A percentile compares a stretch with the other conserved stretches of the same genome.
Conservation (phyloP, 1,140 invertebrate genomes). For the Penaeus indicus region DNA sequence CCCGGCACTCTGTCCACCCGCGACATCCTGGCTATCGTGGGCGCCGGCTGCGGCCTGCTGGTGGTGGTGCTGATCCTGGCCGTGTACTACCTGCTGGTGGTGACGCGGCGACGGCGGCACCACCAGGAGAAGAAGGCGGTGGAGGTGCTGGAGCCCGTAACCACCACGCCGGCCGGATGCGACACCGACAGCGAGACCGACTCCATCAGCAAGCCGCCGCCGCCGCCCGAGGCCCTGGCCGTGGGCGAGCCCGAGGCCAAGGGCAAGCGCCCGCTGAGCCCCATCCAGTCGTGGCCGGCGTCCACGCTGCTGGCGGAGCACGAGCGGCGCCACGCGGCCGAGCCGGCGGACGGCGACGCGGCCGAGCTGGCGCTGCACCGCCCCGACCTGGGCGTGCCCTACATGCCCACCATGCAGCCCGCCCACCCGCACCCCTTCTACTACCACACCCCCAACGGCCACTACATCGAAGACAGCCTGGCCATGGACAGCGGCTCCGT, state of each 20-base stretch:
- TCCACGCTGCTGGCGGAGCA: conserved; percentile 76
- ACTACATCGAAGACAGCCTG: conserved; percentile 66
- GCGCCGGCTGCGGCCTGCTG: conserved; percentile 61
- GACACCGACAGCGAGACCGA: conserved; percentile 65
- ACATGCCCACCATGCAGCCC: conserved; percentile 52
- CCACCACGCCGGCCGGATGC: conserved; percentile 46
- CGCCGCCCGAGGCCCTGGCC: conserved; percentile 50
- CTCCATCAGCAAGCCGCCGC: conserved; percentile 65
- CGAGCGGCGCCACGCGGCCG: conserved; percentile 69
- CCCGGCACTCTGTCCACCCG: conserved; percentile 52
- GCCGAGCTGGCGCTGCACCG: conserved; percentile 47
- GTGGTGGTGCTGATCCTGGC: conserved; percentile 60
- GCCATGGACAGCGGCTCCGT: conserved; percentile 65
- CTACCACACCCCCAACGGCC: conserved; percentile 66
- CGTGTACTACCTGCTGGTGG: conserved; percentile 64
- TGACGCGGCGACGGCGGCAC: conserved; percentile 54
- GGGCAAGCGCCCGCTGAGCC: conserved; percentile 72
- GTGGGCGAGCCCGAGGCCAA: conserved; percentile 54
- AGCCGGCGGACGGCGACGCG: conserved; percentile 37
- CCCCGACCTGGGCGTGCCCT: conserved; percentile 65
- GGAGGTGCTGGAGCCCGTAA: conserved; percentile 55
- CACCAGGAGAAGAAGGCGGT: conserved; percentile 63
- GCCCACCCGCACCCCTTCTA: conserved; percentile 63
- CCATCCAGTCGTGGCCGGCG: conserved; percentile 76
- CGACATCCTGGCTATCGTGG: conserved; percentile 65